Percentiles rank a stretch among this genome's conserved stretches.
Evolutionary conservation across 2,797 vertebrate species (phyloP).

Genomic region (Clarias platycephalus): DNA sequence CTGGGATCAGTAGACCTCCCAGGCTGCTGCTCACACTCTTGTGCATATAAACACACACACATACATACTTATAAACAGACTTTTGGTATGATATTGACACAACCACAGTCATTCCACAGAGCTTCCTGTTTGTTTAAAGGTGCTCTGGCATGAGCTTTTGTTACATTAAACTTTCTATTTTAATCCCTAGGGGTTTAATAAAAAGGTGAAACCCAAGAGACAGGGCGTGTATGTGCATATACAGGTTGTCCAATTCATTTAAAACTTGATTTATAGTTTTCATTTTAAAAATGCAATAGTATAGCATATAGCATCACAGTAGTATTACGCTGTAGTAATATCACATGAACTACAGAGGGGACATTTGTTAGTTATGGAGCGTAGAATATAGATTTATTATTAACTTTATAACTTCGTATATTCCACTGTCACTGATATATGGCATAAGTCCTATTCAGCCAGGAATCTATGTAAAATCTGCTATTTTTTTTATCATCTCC

Average conservation of each 20-base stretch:
- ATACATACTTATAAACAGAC: slow-evolving; percentile 35
- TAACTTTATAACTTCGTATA: not conserved
- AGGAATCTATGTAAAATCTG: not conserved
- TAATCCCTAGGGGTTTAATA: slow-evolving; percentile 61
- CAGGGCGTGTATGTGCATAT: slow-evolving; percentile 26
- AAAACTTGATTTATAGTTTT: slow-evolving; percentile 17
- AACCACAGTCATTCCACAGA: slow-evolving; percentile 76
- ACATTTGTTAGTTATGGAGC: not conserved
- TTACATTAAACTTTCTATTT: slow-evolving; percentile 85
- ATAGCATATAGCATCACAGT: not conserved
- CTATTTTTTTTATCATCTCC: not conserved
- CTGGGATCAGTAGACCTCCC: slow-evolving; percentile 71
- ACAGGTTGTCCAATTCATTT: slow-evolving; percentile 40
- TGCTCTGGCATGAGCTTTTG: slow-evolving; percentile 58
- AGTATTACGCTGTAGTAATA: not conserved
- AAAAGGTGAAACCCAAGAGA: slow-evolving; percentile 31
- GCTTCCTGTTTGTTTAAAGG: slow-evolving; percentile 82
- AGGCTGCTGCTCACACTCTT: slow-evolving; percentile 39
- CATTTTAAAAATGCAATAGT: not conserved
- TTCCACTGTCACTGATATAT: not conserved
- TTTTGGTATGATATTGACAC: slow-evolving; percentile 89
- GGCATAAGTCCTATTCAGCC: not conserved
- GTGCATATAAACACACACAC: slow-evolving; percentile 34
- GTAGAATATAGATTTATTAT: not conserved
- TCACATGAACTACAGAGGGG: not conserved